Evolutionary conservation across 2,888 invertebrate genomes (phyloP).

Genomic region (Galeruca laticollis): DNA sequence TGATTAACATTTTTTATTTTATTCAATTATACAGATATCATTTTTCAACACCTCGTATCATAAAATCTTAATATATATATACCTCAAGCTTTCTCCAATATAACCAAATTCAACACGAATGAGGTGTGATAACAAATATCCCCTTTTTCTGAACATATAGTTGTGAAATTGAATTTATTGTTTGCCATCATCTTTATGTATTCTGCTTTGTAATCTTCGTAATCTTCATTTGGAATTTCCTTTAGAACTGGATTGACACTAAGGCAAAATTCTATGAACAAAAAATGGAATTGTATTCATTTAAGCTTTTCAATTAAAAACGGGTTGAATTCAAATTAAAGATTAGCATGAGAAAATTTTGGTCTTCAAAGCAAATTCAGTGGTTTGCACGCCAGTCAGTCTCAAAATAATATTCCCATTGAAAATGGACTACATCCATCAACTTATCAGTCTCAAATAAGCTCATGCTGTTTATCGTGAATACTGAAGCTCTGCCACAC

Average conservation of each 20-base stretch:
- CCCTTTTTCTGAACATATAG: constrained; percentile 22
- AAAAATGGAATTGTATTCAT: not conserved
- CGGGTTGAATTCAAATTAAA: too few relatives aligned
- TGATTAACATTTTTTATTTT: not conserved
- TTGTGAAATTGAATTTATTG: constrained; percentile 25
- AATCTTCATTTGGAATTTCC: constrained; percentile 26
- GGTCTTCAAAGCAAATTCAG: too few relatives aligned
- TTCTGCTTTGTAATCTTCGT: constrained; percentile 27
- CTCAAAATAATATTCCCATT: too few relatives aligned
- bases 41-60: not conserved
- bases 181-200: constrained; percentile 26
- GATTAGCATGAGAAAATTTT: too few relatives aligned
- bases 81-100: constrained; percentile 10
- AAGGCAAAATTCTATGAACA: constrained; percentile 28
- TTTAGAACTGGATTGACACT: constrained; percentile 30
- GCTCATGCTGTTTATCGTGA: too few relatives aligned
- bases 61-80: not conserved
- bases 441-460: too few relatives aligned
- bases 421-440: too few relatives aligned
- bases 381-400: too few relatives aligned
- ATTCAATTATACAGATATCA: not conserved
- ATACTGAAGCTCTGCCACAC: too few relatives aligned
- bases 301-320: too few relatives aligned
- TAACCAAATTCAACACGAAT: constrained; percentile 14
- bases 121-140: constrained; percentile 11